phyloP scores from a whole-genome alignment of 2,797 vertebrate species.

The Coracias cyanogaster region DNA sequence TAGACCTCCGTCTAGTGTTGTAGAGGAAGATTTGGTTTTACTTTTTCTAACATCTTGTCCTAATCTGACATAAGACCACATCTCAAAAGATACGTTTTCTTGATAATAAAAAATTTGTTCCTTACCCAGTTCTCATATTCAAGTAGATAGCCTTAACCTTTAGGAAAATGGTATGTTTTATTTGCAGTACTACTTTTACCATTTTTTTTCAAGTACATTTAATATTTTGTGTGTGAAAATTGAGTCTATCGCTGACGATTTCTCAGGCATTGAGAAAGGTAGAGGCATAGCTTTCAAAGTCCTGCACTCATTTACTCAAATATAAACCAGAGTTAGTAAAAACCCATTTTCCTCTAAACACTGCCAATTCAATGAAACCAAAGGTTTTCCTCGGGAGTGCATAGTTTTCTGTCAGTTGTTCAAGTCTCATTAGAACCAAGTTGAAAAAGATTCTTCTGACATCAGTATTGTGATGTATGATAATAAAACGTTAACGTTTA shows the following conservation, averaged over 20 bases:
- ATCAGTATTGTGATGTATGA: background rate
- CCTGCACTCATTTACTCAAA: background rate
- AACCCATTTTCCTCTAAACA: background rate
- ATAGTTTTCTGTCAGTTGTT: background rate
- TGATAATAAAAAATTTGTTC: background rate
- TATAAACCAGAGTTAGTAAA: background rate
- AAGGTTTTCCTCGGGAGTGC: background rate
- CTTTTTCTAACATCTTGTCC: background rate
- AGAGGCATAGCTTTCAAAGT: background rate
- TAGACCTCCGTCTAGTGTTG: background rate
- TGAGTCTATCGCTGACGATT: background rate
- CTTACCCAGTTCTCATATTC: background rate
- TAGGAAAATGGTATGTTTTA: background rate
- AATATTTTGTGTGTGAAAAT: background rate
- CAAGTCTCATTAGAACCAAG: background rate
- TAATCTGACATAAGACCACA: background rate
- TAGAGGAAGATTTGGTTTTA: background rate
- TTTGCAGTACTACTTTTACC: background rate
- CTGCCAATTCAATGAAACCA: background rate
- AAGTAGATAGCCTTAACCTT: background rate
- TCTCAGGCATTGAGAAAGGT: background rate
- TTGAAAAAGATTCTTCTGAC: background rate
- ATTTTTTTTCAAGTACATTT: background rate
- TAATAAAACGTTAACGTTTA: background rate
- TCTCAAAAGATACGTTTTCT: background rate